Evolutionary conservation across 2,113 vertebrate genomes (phyloP).

Genomic region (Semnopithecus entellus): DNA sequence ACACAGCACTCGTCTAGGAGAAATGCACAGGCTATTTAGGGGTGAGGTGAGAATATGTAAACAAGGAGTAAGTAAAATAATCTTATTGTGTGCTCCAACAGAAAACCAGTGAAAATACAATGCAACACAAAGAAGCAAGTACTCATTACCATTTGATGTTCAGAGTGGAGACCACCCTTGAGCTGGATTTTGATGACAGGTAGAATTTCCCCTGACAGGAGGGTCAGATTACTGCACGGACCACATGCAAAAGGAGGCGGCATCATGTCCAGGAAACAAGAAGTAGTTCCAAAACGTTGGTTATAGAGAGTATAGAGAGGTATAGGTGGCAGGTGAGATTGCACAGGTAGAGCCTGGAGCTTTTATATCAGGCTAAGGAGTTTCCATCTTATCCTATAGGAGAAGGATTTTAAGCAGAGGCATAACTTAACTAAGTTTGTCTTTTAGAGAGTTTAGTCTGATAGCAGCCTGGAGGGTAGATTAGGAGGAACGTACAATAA

Average conservation of each 20-base stretch:
- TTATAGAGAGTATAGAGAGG: background rate
- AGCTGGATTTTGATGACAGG: background rate
- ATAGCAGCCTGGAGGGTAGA: background rate
- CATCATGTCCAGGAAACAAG: background rate
- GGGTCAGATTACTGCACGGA: fast-evolving
- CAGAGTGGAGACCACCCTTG: background rate
- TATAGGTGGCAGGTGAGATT: background rate
- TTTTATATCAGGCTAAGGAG: background rate
- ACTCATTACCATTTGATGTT: no score
- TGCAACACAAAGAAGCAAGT: background rate
- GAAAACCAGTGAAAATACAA: background rate
- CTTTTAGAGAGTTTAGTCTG: background rate
- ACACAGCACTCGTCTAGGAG: background rate
- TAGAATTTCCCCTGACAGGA: background rate
- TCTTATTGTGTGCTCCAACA: background rate
- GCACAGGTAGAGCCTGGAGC: background rate
- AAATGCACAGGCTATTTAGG: background rate
- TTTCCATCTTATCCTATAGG: background rate
- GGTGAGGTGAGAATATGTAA: background rate
- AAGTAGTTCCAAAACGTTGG: background rate
- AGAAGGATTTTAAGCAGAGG: background rate
- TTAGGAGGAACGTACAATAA: background rate
- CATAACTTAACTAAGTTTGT: background rate
- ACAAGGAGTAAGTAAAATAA: background rate
- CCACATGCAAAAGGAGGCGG: fast-evolving